phyloP scores from a whole-genome alignment of 2,888 invertebrate species.

The Fragum fragum region DNA sequence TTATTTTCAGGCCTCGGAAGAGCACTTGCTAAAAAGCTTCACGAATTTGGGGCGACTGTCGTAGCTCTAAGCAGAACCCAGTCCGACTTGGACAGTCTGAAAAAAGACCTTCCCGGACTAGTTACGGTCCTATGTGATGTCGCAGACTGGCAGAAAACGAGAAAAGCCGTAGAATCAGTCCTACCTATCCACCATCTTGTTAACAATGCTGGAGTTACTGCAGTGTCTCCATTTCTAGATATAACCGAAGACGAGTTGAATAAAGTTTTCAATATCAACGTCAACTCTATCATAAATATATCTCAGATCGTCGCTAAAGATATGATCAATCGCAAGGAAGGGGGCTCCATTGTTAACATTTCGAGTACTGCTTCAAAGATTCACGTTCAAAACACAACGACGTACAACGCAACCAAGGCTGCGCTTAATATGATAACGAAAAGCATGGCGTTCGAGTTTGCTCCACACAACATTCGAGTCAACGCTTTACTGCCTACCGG shows the following conservation, averaged over 20 bases:
- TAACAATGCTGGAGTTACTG: slow-evolving; percentile 9
- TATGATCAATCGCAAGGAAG: slow-evolving; percentile 1
- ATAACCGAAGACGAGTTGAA: neutral
- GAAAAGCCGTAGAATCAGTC: neutral
- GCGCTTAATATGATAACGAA: neutral
- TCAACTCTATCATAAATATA: slow-evolving; percentile 8
- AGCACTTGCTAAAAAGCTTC: neutral
- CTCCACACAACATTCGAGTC: slow-evolving; percentile 14
- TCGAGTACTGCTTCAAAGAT: slow-evolving; percentile 7
- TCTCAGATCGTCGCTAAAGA: slow-evolving; percentile 21
- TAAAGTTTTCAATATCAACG: neutral
- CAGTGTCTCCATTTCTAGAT: neutral
- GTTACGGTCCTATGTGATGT: slow-evolving; percentile 8
- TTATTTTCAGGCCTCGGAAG: slow-evolving; percentile 6
- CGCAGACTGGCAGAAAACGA: neutral
- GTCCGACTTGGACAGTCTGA: slow-evolving; percentile 13
- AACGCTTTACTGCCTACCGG: slow-evolving; percentile 5
- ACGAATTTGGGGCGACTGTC: neutral
- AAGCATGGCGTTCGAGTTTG: slow-evolving; percentile 8
- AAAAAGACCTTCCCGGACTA: neutral
- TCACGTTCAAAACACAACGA: neutral
- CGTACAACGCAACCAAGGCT: neutral
- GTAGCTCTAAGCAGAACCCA: neutral
- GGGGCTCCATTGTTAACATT: slow-evolving; percentile 18
- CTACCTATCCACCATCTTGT: slow-evolving; percentile 19